A percentile compares a stretch with the other conserved stretches of the same genome.
phyloP scores from a whole-genome alignment of 2,113 vertebrate species.

The Halichoeres trimaculatus region DNA sequence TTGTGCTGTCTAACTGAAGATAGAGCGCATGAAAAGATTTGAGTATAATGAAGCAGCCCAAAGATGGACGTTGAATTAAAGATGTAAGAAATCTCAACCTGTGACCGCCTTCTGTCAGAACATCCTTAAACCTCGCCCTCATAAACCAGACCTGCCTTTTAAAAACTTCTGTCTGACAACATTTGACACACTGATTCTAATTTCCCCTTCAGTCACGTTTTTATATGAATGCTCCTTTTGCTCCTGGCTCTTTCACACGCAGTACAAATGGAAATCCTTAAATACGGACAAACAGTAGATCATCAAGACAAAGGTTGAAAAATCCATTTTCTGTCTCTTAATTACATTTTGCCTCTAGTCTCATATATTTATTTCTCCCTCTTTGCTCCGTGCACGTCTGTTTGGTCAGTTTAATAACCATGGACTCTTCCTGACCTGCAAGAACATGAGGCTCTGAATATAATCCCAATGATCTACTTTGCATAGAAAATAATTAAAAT shows the following conservation, averaged over 20 bases:
- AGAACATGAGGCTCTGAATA: slow-evolving; percentile 27
- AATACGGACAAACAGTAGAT: slow-evolving; percentile 60
- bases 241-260: slow-evolving; percentile 2
- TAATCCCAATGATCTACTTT: slow-evolving; percentile 58
- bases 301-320: slow-evolving; percentile 64
- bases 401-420: slow-evolving; percentile 72
- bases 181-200: slow-evolving; percentile 31
- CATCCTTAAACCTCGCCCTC: background rate
- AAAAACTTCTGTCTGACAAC: background rate
- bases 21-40: background rate
- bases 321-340: slow-evolving; percentile 69
- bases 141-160: background rate
- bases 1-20: slow-evolving; percentile 8
- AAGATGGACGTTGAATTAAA: background rate
- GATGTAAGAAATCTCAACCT: background rate
- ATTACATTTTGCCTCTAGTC: slow-evolving; percentile 65
- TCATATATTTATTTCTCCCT: slow-evolving; percentile 49
- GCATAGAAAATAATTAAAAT: slow-evolving; percentile 71
- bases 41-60: background rate
- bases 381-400: slow-evolving; percentile 63
- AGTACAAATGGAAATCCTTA: slow-evolving; percentile 64
- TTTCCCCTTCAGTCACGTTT: slow-evolving; percentile 33
- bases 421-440: slow-evolving; percentile 48
- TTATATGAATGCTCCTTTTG: slow-evolving; percentile 20
- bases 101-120: background rate